Evolutionary conservation across 2,888 invertebrate genomes (phyloP).

Genomic region (Orthonychiurus folsomi): DNA sequence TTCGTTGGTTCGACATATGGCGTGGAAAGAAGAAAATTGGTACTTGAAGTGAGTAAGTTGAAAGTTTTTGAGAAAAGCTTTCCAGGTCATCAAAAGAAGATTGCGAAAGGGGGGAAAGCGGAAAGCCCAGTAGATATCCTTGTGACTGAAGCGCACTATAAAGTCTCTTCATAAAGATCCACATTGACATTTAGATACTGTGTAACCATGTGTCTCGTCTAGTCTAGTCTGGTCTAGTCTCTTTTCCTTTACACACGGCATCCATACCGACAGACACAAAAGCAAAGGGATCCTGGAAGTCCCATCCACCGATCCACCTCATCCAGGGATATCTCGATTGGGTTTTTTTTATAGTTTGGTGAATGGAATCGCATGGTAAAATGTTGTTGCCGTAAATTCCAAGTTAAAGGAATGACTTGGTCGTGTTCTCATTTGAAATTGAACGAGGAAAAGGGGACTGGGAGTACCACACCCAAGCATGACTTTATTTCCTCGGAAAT

Average conservation of each 20-base stretch:
- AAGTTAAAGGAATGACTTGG: constrained; percentile 1
- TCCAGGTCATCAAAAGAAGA: constrained; percentile 1
- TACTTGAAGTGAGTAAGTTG: background rate
- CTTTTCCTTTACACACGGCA: no score
- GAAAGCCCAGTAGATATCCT: background rate
- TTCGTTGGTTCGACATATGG: no score
- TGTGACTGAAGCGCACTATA: background rate
- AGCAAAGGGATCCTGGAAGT: no score
- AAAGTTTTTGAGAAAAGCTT: background rate
- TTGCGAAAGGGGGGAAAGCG: background rate
- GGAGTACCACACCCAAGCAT: background rate
- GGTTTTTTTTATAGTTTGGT: background rate
- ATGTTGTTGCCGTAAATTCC: background rate
- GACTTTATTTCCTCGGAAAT: background rate
- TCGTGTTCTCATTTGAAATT: background rate
- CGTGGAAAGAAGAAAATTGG: no score
- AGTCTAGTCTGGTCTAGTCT: no score
- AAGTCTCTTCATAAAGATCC: background rate
- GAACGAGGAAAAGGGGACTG: background rate
- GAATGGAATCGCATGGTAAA: background rate
- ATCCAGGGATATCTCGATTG: no score
- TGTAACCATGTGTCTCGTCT: no score
- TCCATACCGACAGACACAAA: no score
- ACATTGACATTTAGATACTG: background rate
- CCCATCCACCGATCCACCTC: no score